Evolutionary conservation across 2,113 vertebrate genomes (phyloP), one percentile per base, ranked within the genome.

Genomic region (Grammomys dolichurus): DNA sequence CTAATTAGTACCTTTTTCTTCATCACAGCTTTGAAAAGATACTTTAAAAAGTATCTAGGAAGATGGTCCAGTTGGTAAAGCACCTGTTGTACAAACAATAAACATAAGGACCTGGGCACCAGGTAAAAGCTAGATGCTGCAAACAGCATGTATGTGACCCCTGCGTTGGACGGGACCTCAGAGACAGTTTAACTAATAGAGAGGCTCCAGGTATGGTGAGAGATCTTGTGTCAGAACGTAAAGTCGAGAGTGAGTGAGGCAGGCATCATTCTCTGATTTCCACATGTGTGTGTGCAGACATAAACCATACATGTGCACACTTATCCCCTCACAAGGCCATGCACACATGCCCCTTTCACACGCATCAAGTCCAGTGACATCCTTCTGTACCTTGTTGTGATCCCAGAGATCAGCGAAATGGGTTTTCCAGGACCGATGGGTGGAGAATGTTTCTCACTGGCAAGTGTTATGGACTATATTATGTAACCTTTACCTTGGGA

Each of bases 381-480:
- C 95, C 9, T 17, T n/a, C 7, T 80, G 22, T 40, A 65, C 48
- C 1, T 76, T 80, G 1, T 96, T 77, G 10, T 93, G 70, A 85
- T 97, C 75, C 78, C 36, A 33, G 69, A 58, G 28, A 33, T 7
- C 51, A 60, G 80, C 76, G 17, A 72, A 76, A 70, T 67, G 20
- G 36, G 24, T 91, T 90, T 97, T 92, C n/a, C 12, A 65, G 33
- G 88, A 56, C 51, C 90, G 73, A 56, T 78, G 72, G 72, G 77
- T 91, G 92, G 65, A 76, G 86, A 76, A 13, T 87, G 9, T 65
- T 87, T 94, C 69, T 92, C 92, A 63, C 40, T 78, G 70, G 48
- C 28, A 2, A 65, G n/a, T 93, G 0, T 87, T 82, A 78, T 87
- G 0, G 67, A 48, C 65, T 84, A 3, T 56, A 56, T 80, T 58